Evolutionary conservation across 2,113 vertebrate genomes (phyloP).

Genomic region (Lampris incognitus): DNA sequence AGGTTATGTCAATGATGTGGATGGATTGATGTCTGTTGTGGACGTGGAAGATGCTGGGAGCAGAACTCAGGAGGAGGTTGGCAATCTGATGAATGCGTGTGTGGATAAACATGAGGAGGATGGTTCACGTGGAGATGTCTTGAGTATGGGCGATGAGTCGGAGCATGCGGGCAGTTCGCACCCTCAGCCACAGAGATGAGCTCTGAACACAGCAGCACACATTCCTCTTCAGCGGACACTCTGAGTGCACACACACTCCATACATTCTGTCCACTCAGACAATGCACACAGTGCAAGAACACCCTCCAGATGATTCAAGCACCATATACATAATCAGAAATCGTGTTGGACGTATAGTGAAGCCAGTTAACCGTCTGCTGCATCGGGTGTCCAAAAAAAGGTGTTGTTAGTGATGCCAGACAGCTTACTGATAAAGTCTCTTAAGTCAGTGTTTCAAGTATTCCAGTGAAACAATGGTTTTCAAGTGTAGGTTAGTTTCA

Average conservation of each 20-base stretch:
- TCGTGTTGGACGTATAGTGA: conserved; percentile 14
- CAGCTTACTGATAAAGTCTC: neutral
- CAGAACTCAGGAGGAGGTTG: conserved; percentile 14
- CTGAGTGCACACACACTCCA: conserved; percentile 3
- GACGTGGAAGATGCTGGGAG: neutral
- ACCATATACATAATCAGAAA: neutral
- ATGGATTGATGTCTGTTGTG: neutral
- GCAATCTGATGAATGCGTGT: neutral
- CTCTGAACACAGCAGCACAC: neutral
- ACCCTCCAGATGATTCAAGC: neutral
- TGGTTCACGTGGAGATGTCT: neutral
- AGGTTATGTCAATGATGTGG: neutral
- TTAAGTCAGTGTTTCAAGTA: conserved; percentile 11
- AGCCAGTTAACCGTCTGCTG: conserved; percentile 21
- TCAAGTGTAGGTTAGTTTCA: neutral
- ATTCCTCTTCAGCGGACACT: neutral
- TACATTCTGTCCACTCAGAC: neutral
- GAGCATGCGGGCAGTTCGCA: neutral
- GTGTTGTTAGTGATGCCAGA: neutral
- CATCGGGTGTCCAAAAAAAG: conserved; percentile 1
- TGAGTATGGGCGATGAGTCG: neutral
- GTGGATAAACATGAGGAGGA: neutral
- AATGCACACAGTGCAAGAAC: neutral
- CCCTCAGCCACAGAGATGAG: neutral
- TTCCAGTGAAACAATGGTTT: neutral